Conservation (phyloP, 2,888 invertebrate genomes). For the Parnassius mnemosyne region DNA sequence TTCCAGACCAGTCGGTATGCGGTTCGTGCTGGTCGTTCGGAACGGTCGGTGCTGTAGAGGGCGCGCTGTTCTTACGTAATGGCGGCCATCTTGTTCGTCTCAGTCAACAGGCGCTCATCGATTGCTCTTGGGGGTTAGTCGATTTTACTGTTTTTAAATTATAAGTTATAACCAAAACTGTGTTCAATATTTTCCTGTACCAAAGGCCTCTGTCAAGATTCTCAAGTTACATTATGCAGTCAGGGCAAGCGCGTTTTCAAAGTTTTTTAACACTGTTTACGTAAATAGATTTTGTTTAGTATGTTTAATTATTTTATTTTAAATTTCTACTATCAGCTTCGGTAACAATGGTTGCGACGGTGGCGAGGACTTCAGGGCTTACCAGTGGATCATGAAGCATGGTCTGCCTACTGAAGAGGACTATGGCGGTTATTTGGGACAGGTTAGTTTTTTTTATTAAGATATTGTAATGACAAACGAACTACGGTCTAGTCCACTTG, state of each 20-base stretch:
- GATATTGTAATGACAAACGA: too few relatives aligned
- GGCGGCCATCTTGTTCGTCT: conserved; percentile 89
- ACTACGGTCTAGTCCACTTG: too few relatives aligned
- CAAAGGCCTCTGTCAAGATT: too few relatives aligned
- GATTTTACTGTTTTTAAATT: background rate
- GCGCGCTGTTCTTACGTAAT: conserved; percentile 91
- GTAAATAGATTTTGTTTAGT: too few relatives aligned
- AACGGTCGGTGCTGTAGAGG: conserved; percentile 95
- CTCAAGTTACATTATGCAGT: too few relatives aligned
- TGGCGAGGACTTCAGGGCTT: conserved; percentile 97
- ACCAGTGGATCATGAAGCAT: conserved; percentile 94
- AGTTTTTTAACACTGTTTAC: too few relatives aligned
- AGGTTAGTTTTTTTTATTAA: conserved; percentile 68
- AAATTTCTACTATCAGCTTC: conserved; percentile 64
- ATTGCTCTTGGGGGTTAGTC: conserved; percentile 94
- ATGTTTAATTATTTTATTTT: too few relatives aligned
- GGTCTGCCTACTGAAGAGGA: conserved; percentile 93
- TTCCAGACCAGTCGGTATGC: conserved; percentile 95
- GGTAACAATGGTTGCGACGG: conserved; percentile 99
- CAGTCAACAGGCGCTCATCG: conserved; percentile 96
- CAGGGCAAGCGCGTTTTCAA: too few relatives aligned
- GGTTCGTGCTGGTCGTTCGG: conserved; percentile 99
- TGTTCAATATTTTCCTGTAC: background rate
- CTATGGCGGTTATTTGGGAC: conserved; percentile 95
- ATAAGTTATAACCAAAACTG: background rate